Evolutionary conservation across 2,113 vertebrate genomes (phyloP), one percentile per base, ranked within the genome.

Genomic region (Calyptommatus sinebrachiatus): DNA sequence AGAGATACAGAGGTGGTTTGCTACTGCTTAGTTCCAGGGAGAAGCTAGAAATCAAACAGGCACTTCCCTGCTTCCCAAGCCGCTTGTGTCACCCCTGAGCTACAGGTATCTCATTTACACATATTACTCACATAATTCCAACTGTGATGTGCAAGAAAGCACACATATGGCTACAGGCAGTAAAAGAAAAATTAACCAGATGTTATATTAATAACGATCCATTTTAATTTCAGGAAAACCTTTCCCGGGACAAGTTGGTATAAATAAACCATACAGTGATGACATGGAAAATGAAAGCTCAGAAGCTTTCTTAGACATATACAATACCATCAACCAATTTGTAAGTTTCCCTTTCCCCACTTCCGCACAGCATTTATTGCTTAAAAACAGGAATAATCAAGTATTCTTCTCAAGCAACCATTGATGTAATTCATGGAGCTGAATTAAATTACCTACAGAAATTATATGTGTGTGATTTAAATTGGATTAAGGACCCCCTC

Each of bases 301-400:
- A 3, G 0, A 0, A 0, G 0, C 4, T 0, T 95, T 93, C 77
- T 0, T 85, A 76, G 0, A 2, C 0, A 0, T 95, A 24, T 0
- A 76, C 46, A 0, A 0, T 0, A 0, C 0, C 0, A 0, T 89
- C 60, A 24, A 0, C 1, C 0, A 0, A 0, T 90, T 93, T 70
- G 95, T 96, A 87, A 94, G 95, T 95, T 67, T 71, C 22, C 24
- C 57, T 72, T 66, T 2, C 1, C 57, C n/a, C 11, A 61, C 1
- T 69, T n/a, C 11, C 57, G 0, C 61, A 63, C 72, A 83, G 76
- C 35, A 76, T n/a, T 80, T 1, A 5, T 20, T 35, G 3, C 18
- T 76, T 62, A 70, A 29, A 63, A 41, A 29, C 3, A 53, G 48
- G 71, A 46, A 18, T n/a, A 84, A 53, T 26, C 29, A 22, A 11